Conservation (phyloP, 1,140 invertebrate species). For the Philotrypesis tridentata region DNA sequence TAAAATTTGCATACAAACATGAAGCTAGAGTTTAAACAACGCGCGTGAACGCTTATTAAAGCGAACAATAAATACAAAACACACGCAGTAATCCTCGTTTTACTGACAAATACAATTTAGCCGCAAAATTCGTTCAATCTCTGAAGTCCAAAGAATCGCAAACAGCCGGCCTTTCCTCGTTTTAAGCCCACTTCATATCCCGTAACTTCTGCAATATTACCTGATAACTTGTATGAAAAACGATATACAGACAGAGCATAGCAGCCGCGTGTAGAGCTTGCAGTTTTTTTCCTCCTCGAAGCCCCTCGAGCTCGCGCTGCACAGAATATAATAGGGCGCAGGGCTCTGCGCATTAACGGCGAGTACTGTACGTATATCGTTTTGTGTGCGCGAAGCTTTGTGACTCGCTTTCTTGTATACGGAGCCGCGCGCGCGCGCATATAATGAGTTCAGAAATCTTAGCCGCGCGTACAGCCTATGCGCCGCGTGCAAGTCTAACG, state of each 20-base stretch:
- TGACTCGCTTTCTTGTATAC: background rate
- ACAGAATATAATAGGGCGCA: no score
- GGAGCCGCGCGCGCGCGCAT: background rate
- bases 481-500: background rate
- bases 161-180: background rate
- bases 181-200: background rate
- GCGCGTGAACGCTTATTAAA: background rate
- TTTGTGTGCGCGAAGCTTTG: background rate
- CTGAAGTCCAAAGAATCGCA: background rate
- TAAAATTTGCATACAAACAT: background rate
- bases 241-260: no score
- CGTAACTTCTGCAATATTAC: background rate
- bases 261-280: background rate
- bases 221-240: background rate
- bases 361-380: no score
- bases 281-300: background rate
- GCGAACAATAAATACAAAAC: background rate
- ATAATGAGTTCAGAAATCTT: conserved; percentile 39
- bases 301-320: background rate
- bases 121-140: background rate
- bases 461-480: conserved; percentile 2
- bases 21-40: background rate
- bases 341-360: background rate
- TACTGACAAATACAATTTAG: background rate
- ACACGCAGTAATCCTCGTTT: background rate